These are phyloP conservation scores for Azorinus chamasolen DNA, from an alignment of 2,888 invertebrate genomes.

Conservation along the genomic window DNA sequence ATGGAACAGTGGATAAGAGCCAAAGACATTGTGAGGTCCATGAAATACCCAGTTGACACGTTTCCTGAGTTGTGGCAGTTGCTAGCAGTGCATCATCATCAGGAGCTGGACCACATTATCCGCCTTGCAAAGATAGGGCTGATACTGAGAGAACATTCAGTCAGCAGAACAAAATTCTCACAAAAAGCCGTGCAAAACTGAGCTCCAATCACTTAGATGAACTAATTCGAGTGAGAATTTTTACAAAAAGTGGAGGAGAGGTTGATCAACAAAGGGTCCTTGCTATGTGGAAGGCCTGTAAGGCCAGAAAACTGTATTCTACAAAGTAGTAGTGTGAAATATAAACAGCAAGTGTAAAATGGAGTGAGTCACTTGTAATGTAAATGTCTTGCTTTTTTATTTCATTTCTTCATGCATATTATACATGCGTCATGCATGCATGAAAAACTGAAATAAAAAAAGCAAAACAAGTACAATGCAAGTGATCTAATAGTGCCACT, in stretches of 20 bases:
- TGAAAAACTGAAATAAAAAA: too few species aligned
- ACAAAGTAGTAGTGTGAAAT: too few species aligned
- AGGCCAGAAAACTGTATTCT: constrained; percentile 1
- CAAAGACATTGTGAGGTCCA: constrained; percentile 13
- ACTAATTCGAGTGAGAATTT: constrained; percentile 8
- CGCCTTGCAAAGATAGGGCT: constrained; percentile 13
- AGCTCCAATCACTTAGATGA: constrained; percentile 2
- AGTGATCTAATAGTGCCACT: too few species aligned
- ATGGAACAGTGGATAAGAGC: constrained; percentile 5
- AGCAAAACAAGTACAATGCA: too few species aligned
- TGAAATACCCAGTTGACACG: constrained; percentile 20
- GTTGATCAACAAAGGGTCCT: constrained; percentile 4
- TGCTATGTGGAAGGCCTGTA: not conserved
- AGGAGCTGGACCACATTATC: constrained; percentile 7
- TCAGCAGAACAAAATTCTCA: constrained; percentile 36
- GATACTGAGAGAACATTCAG: constrained; percentile 22
- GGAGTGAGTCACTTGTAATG: too few species aligned
- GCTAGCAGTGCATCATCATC: constrained; percentile 6
- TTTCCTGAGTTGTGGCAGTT: constrained; percentile 11
- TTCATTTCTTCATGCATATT: too few species aligned
- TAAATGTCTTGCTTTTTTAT: too few species aligned
- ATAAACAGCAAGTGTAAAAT: too few species aligned
- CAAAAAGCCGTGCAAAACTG: constrained; percentile 12
- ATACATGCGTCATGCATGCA: too few species aligned
- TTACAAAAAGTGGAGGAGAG: constrained; percentile 5